These are phyloP conservation scores for Chionodraco myersi DNA, from an alignment of 2,113 vertebrate species.

Conservation along the genomic window DNA sequence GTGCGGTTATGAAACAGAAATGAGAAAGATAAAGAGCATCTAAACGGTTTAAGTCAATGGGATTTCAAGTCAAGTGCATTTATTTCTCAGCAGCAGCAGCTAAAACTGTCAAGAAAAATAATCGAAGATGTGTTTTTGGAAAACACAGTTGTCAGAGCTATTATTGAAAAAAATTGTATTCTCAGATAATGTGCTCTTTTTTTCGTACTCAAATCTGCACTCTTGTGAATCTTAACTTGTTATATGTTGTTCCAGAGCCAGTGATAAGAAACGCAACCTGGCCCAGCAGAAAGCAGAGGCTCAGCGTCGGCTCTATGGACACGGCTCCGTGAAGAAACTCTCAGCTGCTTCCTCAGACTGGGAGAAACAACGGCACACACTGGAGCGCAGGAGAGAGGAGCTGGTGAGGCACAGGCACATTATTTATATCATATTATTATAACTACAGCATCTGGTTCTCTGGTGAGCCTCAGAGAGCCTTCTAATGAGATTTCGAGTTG, in stretches of 20 bases:
- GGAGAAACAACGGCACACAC: conserved; percentile 93
- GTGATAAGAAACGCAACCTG: conserved; percentile 96
- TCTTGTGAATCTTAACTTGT: conserved; percentile 1
- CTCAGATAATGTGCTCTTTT: neutral
- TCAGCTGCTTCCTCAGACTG: conserved; percentile 92
- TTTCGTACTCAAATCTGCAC: neutral
- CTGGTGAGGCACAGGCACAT: conserved; percentile 83
- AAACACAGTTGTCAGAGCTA: neutral
- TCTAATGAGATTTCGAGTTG: no score
- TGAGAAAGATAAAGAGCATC: neutral
- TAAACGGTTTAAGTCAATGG: neutral
- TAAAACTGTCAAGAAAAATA: neutral
- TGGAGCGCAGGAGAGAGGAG: conserved; percentile 94
- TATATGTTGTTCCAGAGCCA: conserved; percentile 85
- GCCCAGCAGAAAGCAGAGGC: conserved; percentile 98
- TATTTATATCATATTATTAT: no score
- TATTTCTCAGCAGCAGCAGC: neutral
- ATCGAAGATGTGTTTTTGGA: neutral
- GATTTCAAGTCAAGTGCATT: neutral
- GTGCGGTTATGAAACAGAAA: neutral
- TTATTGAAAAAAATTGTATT: neutral
- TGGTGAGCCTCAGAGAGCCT: no score
- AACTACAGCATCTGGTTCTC: neutral
- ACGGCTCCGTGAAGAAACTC: conserved; percentile 91
- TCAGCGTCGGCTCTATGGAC: conserved; percentile 94